Base-by-base conservation (phyloP, 2,888 invertebrate species). In the Cosmia pyralina region DNA sequence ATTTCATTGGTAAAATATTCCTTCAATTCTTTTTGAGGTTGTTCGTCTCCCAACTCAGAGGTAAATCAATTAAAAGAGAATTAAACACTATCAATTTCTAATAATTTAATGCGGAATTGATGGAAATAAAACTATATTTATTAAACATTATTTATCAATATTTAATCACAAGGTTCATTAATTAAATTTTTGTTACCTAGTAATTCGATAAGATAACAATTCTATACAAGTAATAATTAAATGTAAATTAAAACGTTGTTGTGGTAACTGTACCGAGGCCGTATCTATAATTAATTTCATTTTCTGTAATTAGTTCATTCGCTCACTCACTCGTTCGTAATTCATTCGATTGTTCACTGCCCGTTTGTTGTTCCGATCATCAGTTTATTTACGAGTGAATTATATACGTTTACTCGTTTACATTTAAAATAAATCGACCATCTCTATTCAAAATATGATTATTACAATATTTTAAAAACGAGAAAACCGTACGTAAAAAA, bases 231-330 rank as follows among this genome's bases (percentile, higher is more conserved):
- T 34, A 41, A 13, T 60, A 38, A 67, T 78, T 58, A 52, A 67
- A 78, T 65, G 28, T 53, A 55, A 67, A 77, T 69, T 38, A 48
- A 64, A 55, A n/a, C 44, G 28, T 50, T 52, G 62, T 62, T 75
- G 48, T 50, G 19, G 50, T 78, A 60, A 66, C 52, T 52, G 28
- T 48, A 64, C 44, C 66, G 63, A 67, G 59, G 70, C 58, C 68
- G 52, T 65, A 57, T 74, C 38, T 34, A 28, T 34, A 48, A 68
- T 74, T 71, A 65, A 70, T 74, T 68, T 65, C 6, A 77, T 77
- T 72, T 57, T 62, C 44, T 57, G 48, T 62, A 65, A 83, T 83
- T 79, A 72, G 41, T 69, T 76, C 72, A 71, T 71, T 83, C 41
- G 41, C 68, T 82, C 70, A 53, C 34, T 82, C 59, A 46, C 41